A percentile compares a stretch with the other conserved stretches of the same genome.
These are phyloP conservation scores for Brachyrhaphis roseni DNA, from an alignment of 2,797 vertebrate species.

Conservation along the genomic window DNA sequence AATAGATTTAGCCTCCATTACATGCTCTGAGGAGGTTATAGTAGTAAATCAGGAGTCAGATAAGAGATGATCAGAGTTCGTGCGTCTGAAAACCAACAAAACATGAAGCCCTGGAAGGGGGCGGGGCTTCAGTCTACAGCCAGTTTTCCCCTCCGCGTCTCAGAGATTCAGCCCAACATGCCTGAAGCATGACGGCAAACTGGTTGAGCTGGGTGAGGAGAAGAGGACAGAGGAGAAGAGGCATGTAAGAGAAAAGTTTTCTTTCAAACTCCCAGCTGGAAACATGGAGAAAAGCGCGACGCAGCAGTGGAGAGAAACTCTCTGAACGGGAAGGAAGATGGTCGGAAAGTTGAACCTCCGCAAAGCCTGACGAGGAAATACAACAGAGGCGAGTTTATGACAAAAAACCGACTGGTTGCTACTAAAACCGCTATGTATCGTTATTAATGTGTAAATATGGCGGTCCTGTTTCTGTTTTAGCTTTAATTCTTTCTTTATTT, in stretches of 20 bases:
- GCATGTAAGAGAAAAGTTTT: conserved; percentile 13
- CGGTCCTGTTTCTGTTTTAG: neutral
- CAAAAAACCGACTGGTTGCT: neutral
- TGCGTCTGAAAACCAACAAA: neutral
- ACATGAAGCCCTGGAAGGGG: conserved; percentile 25
- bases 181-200: conserved; percentile 71
- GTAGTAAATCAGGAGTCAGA: neutral
- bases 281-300: conserved; percentile 7
- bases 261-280: conserved; percentile 36
- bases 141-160: neutral
- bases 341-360: conserved; percentile 20
- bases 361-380: conserved; percentile 21
- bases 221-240: neutral
- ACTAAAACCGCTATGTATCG: neutral
- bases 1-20: neutral
- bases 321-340: conserved; percentile 34
- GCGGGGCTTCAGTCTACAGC: conserved; percentile 59
- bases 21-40: neutral
- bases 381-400: conserved; percentile 35
- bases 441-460: neutral
- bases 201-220: conserved; percentile 64
- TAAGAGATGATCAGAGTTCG: conserved; percentile 31
- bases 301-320: neutral
- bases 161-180: conserved; percentile 56
- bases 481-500: neutral